Conservation (phyloP, 92 coral and sea anemone genomes). For the Porites lobata region DNA sequence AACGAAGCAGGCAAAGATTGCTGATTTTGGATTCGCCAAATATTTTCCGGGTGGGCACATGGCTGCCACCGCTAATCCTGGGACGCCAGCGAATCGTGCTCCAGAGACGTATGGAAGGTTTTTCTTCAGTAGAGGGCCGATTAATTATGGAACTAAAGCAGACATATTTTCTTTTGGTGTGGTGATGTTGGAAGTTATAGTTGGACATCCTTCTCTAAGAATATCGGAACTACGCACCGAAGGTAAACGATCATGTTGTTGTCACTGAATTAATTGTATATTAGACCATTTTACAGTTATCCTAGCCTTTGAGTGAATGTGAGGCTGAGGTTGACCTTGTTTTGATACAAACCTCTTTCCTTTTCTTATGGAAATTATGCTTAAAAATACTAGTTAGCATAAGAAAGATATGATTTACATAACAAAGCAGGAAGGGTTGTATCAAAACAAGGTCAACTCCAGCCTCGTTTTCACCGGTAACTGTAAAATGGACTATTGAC, state of each 20-base stretch:
- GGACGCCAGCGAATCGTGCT: conserved; percentile 23
- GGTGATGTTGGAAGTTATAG: conserved; percentile 78
- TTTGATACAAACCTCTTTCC: too few relatives aligned
- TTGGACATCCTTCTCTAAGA: conserved; percentile 64
- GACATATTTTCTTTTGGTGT: conserved; percentile 90
- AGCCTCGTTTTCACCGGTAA: too few relatives aligned
- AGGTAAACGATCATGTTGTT: conserved; percentile 11
- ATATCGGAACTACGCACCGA: conserved; percentile 27
- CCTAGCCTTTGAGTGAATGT: too few relatives aligned
- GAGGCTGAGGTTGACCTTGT: too few relatives aligned
- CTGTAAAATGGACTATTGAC: too few relatives aligned
- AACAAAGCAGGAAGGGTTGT: too few relatives aligned
- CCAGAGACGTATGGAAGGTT: conserved; percentile 35
- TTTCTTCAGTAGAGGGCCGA: conserved; percentile 31
- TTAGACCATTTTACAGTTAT: too few relatives aligned
- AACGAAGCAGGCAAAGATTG: conserved; percentile 36
- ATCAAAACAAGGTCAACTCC: too few relatives aligned
- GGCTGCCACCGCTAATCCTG: conserved; percentile 32
- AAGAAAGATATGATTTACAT: too few relatives aligned
- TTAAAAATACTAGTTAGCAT: too few relatives aligned
- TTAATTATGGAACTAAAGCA: conserved; percentile 70
- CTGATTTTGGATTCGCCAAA: conserved; percentile 54
- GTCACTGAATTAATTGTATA: too few relatives aligned
- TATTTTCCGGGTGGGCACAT: conserved; percentile 40
- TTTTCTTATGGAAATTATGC: too few relatives aligned